These are phyloP conservation scores for Potamilus streckersoni DNA, from an alignment of 1,140 invertebrate species.

Conservation along the genomic window DNA sequence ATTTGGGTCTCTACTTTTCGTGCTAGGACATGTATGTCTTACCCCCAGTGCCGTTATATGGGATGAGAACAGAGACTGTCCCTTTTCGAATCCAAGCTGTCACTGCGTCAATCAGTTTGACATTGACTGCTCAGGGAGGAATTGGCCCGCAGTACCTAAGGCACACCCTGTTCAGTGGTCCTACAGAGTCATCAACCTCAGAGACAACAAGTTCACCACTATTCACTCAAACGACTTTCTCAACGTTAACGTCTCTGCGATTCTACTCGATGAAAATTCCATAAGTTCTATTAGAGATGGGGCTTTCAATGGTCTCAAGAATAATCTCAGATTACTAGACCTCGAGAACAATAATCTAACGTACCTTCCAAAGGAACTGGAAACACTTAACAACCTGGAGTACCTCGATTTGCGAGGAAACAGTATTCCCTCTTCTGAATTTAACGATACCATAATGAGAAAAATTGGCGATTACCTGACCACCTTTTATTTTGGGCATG, in stretches of 20 bases:
- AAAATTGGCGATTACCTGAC: constrained; percentile 16
- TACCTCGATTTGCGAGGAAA: constrained; percentile 15
- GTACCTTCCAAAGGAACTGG: not conserved
- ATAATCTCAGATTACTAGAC: constrained; percentile 12
- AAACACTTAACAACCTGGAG: not conserved
- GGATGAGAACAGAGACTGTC: too few species aligned
- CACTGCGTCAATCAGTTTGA: too few species aligned
- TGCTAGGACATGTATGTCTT: too few species aligned
- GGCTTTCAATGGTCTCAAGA: not conserved
- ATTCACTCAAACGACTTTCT: constrained; percentile 1
- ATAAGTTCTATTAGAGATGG: not conserved
- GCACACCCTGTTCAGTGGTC: not conserved
- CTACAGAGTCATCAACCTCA: constrained; percentile 8
- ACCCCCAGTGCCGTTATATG: too few species aligned
- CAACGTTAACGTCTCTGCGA: constrained; percentile 17
- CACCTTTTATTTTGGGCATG: constrained; percentile 18
- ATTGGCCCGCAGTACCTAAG: too few species aligned
- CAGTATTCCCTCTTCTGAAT: constrained; percentile 7
- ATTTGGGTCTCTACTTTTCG: too few species aligned
- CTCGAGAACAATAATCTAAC: constrained; percentile 7
- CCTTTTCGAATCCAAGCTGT: too few species aligned
- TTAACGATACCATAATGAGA: constrained; percentile 20
- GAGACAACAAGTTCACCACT: not conserved
- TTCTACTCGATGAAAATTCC: not conserved
- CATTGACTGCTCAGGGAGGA: too few species aligned